A percentile compares a stretch with the other conserved stretches of the same genome.
These are phyloP conservation scores for Lycodopsis pacificus DNA, from an alignment of 2,797 vertebrate genomes.

Conservation along the genomic window DNA sequence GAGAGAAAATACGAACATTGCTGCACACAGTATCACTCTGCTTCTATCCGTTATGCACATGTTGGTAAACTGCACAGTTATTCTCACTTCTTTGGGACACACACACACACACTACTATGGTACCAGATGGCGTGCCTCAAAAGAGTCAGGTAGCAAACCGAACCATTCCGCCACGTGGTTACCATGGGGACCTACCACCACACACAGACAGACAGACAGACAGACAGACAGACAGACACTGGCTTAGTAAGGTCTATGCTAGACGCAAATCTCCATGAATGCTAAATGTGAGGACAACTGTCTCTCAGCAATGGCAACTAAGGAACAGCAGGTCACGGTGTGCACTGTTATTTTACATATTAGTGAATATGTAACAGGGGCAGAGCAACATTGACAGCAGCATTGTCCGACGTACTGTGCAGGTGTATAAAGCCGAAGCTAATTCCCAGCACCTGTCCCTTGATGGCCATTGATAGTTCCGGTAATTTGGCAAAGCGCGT, in stretches of 20 bases:
- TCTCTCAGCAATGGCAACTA: constrained; percentile 1
- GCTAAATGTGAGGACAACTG: constrained; percentile 9
- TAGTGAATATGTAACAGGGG: neutral
- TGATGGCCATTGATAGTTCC: neutral
- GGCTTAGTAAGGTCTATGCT: constrained; percentile 14
- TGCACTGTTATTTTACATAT: neutral
- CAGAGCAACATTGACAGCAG: neutral
- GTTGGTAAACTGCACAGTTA: constrained; percentile 11
- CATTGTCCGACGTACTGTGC: neutral
- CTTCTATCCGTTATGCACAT: constrained; percentile 8
- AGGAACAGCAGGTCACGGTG: neutral
- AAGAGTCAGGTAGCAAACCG: constrained; percentile 54
- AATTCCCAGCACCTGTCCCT: neutral
- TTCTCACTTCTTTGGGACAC: constrained; percentile 12
- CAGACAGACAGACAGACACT: neutral
- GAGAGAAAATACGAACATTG: neutral
- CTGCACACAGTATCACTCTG: constrained; percentile 2
- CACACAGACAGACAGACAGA: constrained; percentile 2
- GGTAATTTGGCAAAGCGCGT: neutral
- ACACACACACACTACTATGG: constrained; percentile 11
- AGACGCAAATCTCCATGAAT: constrained; percentile 1
- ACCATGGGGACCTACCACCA: constrained; percentile 44
- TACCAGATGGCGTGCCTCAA: constrained; percentile 58
- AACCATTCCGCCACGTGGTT: constrained; percentile 44
- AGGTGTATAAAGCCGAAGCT: neutral